Base-by-base conservation (phyloP, 2,797 vertebrate genomes). In the Alcedo atthis region DNA sequence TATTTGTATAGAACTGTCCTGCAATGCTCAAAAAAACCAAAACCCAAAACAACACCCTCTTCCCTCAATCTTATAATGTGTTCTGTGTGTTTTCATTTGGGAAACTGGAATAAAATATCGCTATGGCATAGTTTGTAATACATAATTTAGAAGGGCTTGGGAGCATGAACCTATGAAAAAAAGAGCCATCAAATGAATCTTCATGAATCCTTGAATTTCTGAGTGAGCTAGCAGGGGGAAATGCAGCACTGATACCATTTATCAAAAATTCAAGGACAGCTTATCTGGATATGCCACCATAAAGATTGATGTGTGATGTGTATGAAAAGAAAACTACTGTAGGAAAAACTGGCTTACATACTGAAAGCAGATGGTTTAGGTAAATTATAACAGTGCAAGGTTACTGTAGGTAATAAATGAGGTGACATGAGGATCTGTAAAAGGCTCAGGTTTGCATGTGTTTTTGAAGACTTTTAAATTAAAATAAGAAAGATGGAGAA, bases 351-450 rank as follows among this genome's bases (percentile, higher is more conserved):
- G 81, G 68, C 20, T 88, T 74, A 25, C 2, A 12, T 63, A 35
- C 51, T 85, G 74, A 85, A 93, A 93, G 43, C 64, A 93, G 70
- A 68, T 92, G 74, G 43, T 85, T 93, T 91, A 71, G 76, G 80
- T 81, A 83, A 94, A 93, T 62, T 80, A 5, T 55, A 89, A 28
- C 62, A 78, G 62, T 48, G 19, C 51, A 30, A 66, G 33, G 26
- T 77, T 80, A 48, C 43, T 64, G 69, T 35, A 78, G 12, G 24
- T 51, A 79, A 90, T 82, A 87, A 91, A 89, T 58, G 51, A 75
- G 46, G 37, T 82, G 58, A 46, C 51, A 19, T 9, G 43, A 62
- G 25, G 62, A 84, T 82, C 54, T 48, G 46, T 71, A 51, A 58
- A 66, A 89, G 20, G 32, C 17, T 79, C 8, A 3, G 6, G 5